These are phyloP conservation scores for Chalcosyrphus nemorum DNA, from an alignment of 2,888 invertebrate species.

Conservation along the genomic window DNA sequence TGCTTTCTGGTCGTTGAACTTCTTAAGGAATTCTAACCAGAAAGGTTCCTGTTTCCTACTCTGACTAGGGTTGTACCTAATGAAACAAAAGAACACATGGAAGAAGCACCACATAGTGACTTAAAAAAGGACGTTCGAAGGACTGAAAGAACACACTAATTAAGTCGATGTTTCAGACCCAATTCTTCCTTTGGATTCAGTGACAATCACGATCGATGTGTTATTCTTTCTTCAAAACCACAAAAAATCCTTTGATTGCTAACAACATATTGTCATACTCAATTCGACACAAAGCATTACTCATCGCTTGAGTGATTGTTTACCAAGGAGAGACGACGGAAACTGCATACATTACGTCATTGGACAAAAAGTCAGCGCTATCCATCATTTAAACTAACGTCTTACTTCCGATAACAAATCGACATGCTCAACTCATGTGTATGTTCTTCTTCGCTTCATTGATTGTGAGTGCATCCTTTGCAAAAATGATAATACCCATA, in stretches of 20 bases:
- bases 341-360: neutral
- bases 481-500: conserved; percentile 16
- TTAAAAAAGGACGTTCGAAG: no score
- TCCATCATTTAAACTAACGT: conserved; percentile 58
- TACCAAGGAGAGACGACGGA: conserved; percentile 22
- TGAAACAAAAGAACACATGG: no score
- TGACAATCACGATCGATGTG: no score
- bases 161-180: no score
- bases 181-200: no score
- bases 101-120: no score
- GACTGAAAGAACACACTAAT: no score
- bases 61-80: no score
- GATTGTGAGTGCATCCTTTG: conserved; percentile 42
- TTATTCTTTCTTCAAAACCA: no score
- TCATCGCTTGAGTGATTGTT: conserved; percentile 40
- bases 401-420: conserved; percentile 55
- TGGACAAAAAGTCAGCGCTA: conserved; percentile 5
- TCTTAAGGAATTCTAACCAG: no score
- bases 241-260: neutral
- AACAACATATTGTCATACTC: neutral
- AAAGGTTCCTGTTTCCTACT: no score
- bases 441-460: conserved; percentile 20
- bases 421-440: conserved; percentile 13
- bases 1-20: no score
- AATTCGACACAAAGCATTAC: conserved; percentile 39